Evolutionary conservation across 2,797 vertebrate genomes (phyloP).

Genomic region (Euthynnus affinis): DNA sequence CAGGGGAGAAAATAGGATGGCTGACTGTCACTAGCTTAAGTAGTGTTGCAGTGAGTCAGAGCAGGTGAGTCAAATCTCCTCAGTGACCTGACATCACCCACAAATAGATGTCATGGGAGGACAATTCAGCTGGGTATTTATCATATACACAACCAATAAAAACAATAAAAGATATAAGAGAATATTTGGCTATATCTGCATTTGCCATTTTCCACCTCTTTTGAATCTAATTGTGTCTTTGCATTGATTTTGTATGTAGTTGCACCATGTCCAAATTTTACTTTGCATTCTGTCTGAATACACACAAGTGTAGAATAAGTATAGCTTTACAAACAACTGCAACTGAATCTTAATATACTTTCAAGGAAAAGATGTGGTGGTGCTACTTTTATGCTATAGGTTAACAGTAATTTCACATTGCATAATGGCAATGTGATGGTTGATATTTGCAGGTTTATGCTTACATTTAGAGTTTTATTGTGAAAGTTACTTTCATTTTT

Average conservation of each 20-base stretch:
- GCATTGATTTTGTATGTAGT: no score
- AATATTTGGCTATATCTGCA: background rate
- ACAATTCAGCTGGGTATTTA: background rate
- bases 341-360: background rate
- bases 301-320: background rate
- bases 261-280: no score
- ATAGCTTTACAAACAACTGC: background rate
- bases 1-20: background rate
- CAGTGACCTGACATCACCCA: background rate
- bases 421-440: no score
- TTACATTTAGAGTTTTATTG: no score
- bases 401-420: no score
- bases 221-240: no score
- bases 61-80: background rate
- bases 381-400: no score
- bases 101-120: background rate
- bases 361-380: no score
- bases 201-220: background rate
- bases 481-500: no score
- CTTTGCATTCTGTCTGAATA: no score
- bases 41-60: background rate
- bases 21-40: background rate
- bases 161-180: no score
- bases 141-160: background rate
- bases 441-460: no score